Conservation (phyloP, 2,797 vertebrate species). For the Hirundo rustica region DNA sequence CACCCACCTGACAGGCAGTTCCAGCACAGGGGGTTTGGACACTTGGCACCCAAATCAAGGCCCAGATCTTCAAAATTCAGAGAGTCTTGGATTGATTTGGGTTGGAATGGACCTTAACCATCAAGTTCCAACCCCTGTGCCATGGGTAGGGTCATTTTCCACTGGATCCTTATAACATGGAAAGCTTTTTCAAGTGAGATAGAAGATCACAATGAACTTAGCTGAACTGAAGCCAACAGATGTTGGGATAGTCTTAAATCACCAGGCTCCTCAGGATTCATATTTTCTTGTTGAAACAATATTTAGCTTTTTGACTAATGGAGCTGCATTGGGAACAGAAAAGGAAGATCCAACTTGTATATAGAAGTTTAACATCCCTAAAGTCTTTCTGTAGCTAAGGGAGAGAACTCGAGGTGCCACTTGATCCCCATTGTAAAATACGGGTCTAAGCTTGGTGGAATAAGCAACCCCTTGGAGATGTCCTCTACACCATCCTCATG, state of each 20-base stretch:
- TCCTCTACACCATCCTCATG: neutral
- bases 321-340: neutral
- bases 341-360: neutral
- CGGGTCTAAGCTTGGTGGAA: neutral
- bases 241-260: neutral
- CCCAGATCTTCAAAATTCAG: neutral
- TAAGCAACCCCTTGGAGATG: neutral
- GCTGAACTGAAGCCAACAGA: neutral
- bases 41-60: neutral
- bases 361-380: neutral
- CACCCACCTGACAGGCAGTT: no score
- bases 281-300: neutral
- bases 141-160: neutral
- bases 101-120: neutral
- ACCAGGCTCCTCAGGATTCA: neutral
- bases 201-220: neutral
- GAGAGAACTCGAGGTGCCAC: neutral
- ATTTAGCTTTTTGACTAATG: neutral
- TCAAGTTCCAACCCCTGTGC: rapidly evolving
- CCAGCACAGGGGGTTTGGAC: neutral
- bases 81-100: neutral
- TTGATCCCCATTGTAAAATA: neutral
- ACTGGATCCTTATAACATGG: neutral
- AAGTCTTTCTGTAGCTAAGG: neutral
- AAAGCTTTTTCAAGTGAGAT: neutral